Conservation (phyloP, 1,140 invertebrate species). For the Hyles euphorbiae region DNA sequence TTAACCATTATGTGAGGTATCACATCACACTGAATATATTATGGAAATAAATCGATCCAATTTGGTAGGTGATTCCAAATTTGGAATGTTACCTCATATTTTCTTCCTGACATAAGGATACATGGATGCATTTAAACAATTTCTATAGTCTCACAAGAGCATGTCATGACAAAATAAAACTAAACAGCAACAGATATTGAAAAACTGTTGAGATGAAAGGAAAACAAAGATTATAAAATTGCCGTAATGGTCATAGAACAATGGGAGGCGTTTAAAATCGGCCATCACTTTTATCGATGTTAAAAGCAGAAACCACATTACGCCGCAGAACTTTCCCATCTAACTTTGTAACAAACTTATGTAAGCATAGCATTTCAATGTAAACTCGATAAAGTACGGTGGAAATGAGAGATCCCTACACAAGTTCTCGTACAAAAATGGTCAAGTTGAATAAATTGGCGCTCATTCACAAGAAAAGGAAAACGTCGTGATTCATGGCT, state of each 20-base stretch:
- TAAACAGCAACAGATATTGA: not conserved
- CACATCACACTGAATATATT: not conserved
- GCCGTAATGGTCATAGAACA: slow-evolving; percentile 20
- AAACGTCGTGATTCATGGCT: no score
- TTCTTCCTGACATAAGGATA: no score
- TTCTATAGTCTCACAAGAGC: not conserved
- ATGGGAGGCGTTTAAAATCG: slow-evolving; percentile 19
- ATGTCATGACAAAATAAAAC: not conserved
- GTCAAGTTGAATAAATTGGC: no score
- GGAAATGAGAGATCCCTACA: not conserved
- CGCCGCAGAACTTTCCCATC: slow-evolving; percentile 28
- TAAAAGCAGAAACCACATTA: slow-evolving; percentile 24
- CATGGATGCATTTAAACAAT: not conserved
- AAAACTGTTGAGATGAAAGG: not conserved
- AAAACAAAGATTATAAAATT: not conserved
- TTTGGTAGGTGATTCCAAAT: no score
- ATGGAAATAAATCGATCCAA: not conserved
- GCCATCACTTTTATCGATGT: slow-evolving; percentile 22
- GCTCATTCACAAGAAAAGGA: no score
- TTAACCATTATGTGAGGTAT: slow-evolving; percentile 1
- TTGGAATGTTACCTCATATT: no score
- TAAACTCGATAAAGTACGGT: slow-evolving; percentile 2
- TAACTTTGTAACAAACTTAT: slow-evolving; percentile 27
- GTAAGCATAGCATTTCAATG: slow-evolving; percentile 22
- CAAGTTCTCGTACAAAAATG: no score